phyloP scores from a whole-genome alignment of 1,140 invertebrate species.

The Nephila pilipes region DNA sequence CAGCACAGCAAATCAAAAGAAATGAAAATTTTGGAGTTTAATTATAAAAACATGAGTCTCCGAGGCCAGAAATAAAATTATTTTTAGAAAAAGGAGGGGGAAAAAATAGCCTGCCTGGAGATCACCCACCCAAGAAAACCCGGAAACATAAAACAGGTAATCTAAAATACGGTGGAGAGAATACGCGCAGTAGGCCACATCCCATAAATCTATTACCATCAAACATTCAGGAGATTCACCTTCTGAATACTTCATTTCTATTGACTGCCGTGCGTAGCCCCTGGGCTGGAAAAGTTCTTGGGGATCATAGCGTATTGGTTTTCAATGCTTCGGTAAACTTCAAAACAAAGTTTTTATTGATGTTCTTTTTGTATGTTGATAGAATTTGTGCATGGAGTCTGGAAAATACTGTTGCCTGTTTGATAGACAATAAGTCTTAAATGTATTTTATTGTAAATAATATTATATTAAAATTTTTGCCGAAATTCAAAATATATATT shows the following conservation, averaged over 20 bases:
- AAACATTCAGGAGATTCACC: conserved; percentile 26
- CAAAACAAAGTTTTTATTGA: conserved; percentile 34
- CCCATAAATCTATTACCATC: conserved; percentile 27
- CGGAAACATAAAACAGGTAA: conserved; percentile 30
- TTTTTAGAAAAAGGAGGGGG: neutral
- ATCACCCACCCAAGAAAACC: neutral
- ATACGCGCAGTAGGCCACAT: neutral
- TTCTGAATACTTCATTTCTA: conserved; percentile 35
- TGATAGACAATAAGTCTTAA: too few relatives aligned
- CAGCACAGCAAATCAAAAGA: neutral
- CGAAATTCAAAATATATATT: too few relatives aligned
- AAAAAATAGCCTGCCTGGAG: neutral
- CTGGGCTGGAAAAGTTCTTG: neutral
- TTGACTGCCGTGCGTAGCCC: neutral
- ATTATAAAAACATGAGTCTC: neutral
- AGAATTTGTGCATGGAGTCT: neutral
- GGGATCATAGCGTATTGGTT: neutral
- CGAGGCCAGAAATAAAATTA: neutral
- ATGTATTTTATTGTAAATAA: neutral
- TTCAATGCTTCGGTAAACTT: conserved; percentile 3
- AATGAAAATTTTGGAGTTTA: neutral
- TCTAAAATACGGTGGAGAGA: neutral
- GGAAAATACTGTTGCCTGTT: neutral
- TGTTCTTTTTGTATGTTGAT: neutral
- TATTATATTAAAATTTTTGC: too few relatives aligned